A percentile compares a stretch with the other conserved stretches of the same genome.
These are phyloP conservation scores for Fregetta grallaria DNA, from an alignment of 2,113 vertebrate genomes.

Conservation along the genomic window DNA sequence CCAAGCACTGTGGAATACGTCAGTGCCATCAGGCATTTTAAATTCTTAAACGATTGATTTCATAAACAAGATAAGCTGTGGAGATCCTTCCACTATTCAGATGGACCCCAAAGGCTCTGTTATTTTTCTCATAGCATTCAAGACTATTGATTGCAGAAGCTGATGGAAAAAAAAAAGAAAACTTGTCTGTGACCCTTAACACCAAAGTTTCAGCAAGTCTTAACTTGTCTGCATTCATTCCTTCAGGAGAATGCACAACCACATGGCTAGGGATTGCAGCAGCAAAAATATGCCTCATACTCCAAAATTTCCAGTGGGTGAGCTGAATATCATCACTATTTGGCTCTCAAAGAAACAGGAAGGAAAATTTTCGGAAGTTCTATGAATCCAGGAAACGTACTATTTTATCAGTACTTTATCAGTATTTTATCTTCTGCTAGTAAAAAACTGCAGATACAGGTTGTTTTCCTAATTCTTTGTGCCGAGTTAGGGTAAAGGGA, in stretches of 20 bases:
- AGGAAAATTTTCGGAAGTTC: background rate
- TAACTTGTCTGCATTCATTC: background rate
- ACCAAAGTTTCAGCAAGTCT: background rate
- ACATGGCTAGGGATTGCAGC: background rate
- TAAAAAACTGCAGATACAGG: background rate
- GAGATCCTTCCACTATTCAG: background rate
- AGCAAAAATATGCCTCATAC: background rate
- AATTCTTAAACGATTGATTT: background rate
- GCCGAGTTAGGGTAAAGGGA: background rate
- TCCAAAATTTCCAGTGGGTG: background rate
- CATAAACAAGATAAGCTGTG: background rate
- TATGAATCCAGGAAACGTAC: background rate
- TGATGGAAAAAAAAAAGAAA: background rate
- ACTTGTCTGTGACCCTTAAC: background rate
- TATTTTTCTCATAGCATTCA: background rate
- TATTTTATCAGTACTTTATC: background rate
- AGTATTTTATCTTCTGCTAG: background rate
- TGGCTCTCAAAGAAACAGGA: background rate
- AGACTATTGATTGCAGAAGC: background rate
- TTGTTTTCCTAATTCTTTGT: background rate
- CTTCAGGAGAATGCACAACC: background rate
- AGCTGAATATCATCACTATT: background rate
- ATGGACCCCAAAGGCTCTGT: background rate
- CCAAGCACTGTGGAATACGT: constrained; percentile 24
- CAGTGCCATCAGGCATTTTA: background rate